Conservation (phyloP, 2,888 invertebrate species). For the Drosophila kanekoi region DNA sequence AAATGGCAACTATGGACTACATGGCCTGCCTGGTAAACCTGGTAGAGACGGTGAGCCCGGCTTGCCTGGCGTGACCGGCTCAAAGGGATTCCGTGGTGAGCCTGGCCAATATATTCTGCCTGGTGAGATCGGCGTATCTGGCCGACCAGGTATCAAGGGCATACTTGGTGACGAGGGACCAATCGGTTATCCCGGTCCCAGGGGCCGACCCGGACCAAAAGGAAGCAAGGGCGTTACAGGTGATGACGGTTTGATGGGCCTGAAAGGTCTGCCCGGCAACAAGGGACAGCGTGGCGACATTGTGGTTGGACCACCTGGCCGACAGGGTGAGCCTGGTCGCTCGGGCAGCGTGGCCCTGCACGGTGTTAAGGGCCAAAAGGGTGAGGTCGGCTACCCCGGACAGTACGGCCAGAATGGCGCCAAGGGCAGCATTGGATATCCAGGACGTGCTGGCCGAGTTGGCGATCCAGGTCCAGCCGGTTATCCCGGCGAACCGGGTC, state of each 20-base stretch:
- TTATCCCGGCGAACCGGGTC: conserved; percentile 65
- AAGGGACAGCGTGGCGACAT: conserved; percentile 85
- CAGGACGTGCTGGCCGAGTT: conserved; percentile 85
- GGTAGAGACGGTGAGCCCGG: conserved; percentile 86
- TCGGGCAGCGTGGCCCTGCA: conserved; percentile 84
- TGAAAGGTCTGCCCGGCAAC: conserved; percentile 87
- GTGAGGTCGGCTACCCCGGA: conserved; percentile 84
- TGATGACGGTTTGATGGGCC: conserved; percentile 87
- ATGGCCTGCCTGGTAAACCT: conserved; percentile 87
- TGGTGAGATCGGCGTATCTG: conserved; percentile 85
- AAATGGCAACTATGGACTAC: conserved; percentile 88
- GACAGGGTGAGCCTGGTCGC: conserved; percentile 82
- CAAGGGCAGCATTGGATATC: conserved; percentile 85
- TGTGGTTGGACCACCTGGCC: conserved; percentile 82
- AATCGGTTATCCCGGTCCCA: conserved; percentile 85
- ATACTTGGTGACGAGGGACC: conserved; percentile 86
- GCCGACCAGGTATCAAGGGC: conserved; percentile 85
- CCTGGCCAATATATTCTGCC: conserved; percentile 81
- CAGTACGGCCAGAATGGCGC: conserved; percentile 82
- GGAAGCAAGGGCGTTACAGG: conserved; percentile 88
- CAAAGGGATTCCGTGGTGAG: conserved; percentile 85
- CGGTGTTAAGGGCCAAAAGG: conserved; percentile 85
- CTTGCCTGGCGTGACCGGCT: conserved; percentile 80
- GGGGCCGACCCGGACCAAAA: conserved; percentile 85
- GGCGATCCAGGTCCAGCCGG: conserved; percentile 85